Base-by-base conservation (phyloP, 2,797 vertebrate genomes). In the Myotis vivesi region DNA sequence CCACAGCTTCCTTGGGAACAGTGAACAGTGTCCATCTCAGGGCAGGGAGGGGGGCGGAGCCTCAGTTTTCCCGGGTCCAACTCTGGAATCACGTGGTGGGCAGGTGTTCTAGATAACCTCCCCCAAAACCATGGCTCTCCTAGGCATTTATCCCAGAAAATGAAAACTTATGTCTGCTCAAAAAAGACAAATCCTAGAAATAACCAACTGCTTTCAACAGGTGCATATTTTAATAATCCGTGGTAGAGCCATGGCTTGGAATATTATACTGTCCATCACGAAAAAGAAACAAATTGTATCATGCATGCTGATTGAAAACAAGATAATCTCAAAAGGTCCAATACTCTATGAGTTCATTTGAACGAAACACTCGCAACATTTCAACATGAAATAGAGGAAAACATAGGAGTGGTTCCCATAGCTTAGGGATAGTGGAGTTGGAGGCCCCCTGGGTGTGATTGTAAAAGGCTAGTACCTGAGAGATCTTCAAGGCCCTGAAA, bases 401-500 rank as follows among this genome's bases (percentile, higher is more conserved):
- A 55, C 1, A 57, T 9, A 64, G 38, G 22, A 10, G 4, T 72
- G 3, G 5, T 38, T 81, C 10, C 38, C 55, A 1, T 15, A 85
- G 15, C 23, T 87, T 8, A 12, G 22, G 55, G 49, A 30, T 16
- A 64, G 28, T 17, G 2, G 4, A 66, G 7, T 28, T 28, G 41
- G 19, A 36, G 7, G 3, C 0, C 1, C 0, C 1, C 9, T 62
- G 4, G 16, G 4, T 22, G 2, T 76, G 28, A n/a, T 6, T 41
- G n/a, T 7, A 25, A 49, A 36, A 81, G 69, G 15, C 13, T 41
- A 8, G 6, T 38, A 30, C 5, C 22, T 62, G 25, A 10, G 25
- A 71, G 7, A 59, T 81, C 10, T 72, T 53, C 53, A 11, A 51
- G 6, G 7, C 16, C 8, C 62, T 83, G 53, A 87, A 51, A 53